These are phyloP conservation scores for Polypterus bichir DNA, from an alignment of 2,113 vertebrate species.

Conservation along the genomic window DNA sequence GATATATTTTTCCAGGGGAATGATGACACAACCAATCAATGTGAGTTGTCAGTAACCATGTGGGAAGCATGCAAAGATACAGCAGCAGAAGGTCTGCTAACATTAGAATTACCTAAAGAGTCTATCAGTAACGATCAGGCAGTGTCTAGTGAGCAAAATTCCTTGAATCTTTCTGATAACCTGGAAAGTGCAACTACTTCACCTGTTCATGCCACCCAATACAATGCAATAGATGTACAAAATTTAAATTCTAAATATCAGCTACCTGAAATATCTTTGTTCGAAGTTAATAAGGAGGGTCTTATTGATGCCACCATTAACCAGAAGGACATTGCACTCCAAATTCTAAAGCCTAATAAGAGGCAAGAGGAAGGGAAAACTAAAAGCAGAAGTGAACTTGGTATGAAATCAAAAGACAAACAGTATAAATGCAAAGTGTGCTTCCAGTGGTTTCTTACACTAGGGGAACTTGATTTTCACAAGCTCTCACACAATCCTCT, in stretches of 20 bases:
- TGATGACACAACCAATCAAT: slow-evolving; percentile 30
- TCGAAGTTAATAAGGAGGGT: slow-evolving; percentile 45
- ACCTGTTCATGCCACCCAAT: slow-evolving; percentile 32
- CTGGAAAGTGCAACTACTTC: slow-evolving; percentile 19
- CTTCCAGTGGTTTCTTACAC: slow-evolving; percentile 82
- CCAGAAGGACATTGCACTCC: slow-evolving; percentile 17
- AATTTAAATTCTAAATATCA: slow-evolving; percentile 60
- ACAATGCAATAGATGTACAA: slow-evolving; percentile 56
- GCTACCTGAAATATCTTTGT: slow-evolving; percentile 58
- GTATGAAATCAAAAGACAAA: slow-evolving; percentile 63
- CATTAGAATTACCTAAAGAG: slow-evolving; percentile 33
- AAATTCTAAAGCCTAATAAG: slow-evolving; percentile 33
- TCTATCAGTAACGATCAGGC: slow-evolving; percentile 34
- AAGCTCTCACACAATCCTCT: slow-evolving; percentile 85
- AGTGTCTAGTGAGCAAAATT: slow-evolving; percentile 26
- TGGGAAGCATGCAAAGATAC: slow-evolving; percentile 47
- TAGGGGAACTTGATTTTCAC: slow-evolving; percentile 87
- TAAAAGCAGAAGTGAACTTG: slow-evolving; percentile 42
- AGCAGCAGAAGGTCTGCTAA: slow-evolving; percentile 19
- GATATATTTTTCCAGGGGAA: slow-evolving; percentile 33
- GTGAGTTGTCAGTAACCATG: slow-evolving; percentile 28
- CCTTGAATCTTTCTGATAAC: slow-evolving; percentile 35
- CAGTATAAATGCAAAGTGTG: slow-evolving; percentile 91
- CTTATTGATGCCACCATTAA: slow-evolving; percentile 20
- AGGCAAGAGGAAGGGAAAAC: slow-evolving; percentile 41